Conservation (phyloP, 2,113 vertebrate species). For the Notiomystis cincta region DNA sequence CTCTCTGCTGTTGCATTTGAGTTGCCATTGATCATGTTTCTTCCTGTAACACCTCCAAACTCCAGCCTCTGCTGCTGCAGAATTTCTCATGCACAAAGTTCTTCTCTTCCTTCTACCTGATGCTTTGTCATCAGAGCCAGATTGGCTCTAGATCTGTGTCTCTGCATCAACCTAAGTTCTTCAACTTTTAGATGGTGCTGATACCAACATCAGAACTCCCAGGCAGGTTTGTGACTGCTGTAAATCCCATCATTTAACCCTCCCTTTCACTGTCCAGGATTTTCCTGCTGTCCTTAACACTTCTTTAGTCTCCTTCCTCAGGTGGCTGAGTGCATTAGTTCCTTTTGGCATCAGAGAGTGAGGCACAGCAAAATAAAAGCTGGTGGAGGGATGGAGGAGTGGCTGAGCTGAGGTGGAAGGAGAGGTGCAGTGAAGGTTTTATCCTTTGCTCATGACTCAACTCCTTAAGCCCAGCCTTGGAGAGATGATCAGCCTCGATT, state of each 20-base stretch:
- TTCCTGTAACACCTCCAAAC: neutral
- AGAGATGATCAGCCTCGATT: neutral
- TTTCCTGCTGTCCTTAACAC: neutral
- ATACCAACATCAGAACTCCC: neutral
- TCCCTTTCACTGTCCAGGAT: neutral
- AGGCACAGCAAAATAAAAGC: rapidly evolving
- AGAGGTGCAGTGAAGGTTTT: neutral
- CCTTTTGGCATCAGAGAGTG: neutral
- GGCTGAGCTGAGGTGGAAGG: neutral
- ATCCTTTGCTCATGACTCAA: neutral
- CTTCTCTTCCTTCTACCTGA: neutral
- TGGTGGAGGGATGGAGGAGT: neutral
- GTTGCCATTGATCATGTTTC: neutral
- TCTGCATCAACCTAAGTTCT: neutral
- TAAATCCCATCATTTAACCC: neutral
- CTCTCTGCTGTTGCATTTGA: neutral
- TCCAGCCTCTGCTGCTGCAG: neutral
- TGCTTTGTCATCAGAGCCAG: neutral
- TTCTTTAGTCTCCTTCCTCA: neutral
- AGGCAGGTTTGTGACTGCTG: neutral
- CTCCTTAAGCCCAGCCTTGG: neutral
- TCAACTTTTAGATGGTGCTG: neutral
- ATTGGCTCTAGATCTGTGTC: neutral
- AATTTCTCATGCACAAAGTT: neutral
- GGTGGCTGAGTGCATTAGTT: neutral